A percentile compares a stretch with the other conserved stretches of the same genome.
phyloP scores from a whole-genome alignment of 2,797 vertebrate species.

The Pangasius macronema region DNA sequence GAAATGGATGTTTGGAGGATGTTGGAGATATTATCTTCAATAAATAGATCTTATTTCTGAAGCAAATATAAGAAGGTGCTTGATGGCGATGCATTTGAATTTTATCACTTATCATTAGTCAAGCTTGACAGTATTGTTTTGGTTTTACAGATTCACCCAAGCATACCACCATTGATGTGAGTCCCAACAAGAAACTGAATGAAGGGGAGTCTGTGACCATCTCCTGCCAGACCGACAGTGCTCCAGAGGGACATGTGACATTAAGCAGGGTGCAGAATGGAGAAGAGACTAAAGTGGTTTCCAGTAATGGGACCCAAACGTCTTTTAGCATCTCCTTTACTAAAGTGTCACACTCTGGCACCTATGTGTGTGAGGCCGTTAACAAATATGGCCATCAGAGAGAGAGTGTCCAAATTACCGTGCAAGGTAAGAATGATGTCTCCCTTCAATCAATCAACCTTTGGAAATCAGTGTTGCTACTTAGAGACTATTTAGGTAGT shows the following conservation, averaged over 20 bases:
- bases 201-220: slow-evolving; percentile 79
- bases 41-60: not conserved
- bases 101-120: not conserved
- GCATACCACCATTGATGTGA: slow-evolving; percentile 68
- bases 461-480: not conserved
- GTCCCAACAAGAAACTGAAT: slow-evolving; percentile 67
- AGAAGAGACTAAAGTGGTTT: slow-evolving; percentile 59
- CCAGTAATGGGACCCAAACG: slow-evolving; percentile 61
- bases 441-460: not conserved
- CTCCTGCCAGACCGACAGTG: slow-evolving; percentile 76
- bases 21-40: not conserved
- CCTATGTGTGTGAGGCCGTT: slow-evolving; percentile 80
- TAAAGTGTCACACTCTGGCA: slow-evolving; percentile 71
- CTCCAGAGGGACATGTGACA: slow-evolving; percentile 70
- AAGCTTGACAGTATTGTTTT: not conserved
- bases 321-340: slow-evolving; percentile 70
- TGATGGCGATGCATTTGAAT: not conserved
- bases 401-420: slow-evolving; percentile 65
- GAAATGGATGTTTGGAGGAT: not conserved
- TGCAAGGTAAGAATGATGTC: slow-evolving; percentile 74
- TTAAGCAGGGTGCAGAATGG: slow-evolving; percentile 68
- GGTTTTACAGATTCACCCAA: slow-evolving; percentile 63
- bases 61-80: not conserved
- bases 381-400: slow-evolving; percentile 74
- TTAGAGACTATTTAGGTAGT: not conserved